Evolutionary conservation across 2,113 vertebrate species (phyloP).

Genomic region (Mobula birostris): DNA sequence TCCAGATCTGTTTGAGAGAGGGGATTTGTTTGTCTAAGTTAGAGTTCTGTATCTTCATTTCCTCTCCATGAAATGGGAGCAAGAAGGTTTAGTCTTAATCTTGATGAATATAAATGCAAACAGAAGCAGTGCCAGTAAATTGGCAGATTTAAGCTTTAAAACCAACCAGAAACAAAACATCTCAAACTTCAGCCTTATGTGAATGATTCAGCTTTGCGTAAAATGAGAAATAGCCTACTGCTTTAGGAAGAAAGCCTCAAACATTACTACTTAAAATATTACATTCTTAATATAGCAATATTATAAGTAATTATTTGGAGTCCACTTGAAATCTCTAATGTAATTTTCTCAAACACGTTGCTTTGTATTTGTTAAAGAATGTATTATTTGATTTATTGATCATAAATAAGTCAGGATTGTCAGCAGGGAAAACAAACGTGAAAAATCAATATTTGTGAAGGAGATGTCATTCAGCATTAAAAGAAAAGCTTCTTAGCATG

Average conservation of each 20-base stretch:
- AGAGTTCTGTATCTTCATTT: not conserved
- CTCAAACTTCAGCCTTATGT: not conserved
- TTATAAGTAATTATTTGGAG: slow-evolving; percentile 1
- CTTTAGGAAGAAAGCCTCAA: not conserved
- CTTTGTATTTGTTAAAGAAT: not conserved
- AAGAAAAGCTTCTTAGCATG: slow-evolving; percentile 19
- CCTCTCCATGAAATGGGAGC: not conserved
- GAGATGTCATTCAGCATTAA: not conserved
- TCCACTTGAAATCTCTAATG: not conserved
- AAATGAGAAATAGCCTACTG: not conserved
- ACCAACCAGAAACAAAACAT: not conserved
- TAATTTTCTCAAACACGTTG: not conserved
- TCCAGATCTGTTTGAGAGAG: not conserved
- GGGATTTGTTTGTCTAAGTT: not conserved
- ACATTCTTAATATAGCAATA: not conserved
- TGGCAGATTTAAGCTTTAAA: not conserved
- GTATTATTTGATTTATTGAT: slow-evolving; percentile 19
- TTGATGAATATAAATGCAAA: not conserved
- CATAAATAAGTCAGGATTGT: slow-evolving; percentile 34
- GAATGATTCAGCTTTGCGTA: too few relatives aligned
- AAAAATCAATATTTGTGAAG: slow-evolving; percentile 18
- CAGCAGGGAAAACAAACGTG: not conserved
- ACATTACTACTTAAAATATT: not conserved
- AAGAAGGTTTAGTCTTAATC: not conserved
- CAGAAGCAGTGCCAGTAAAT: not conserved